Percentiles rank a stretch among this genome's conserved stretches.
These are phyloP conservation scores for Toxotes lorentzi DNA, from an alignment of 2,797 vertebrate genomes.

Conservation along the genomic window DNA sequence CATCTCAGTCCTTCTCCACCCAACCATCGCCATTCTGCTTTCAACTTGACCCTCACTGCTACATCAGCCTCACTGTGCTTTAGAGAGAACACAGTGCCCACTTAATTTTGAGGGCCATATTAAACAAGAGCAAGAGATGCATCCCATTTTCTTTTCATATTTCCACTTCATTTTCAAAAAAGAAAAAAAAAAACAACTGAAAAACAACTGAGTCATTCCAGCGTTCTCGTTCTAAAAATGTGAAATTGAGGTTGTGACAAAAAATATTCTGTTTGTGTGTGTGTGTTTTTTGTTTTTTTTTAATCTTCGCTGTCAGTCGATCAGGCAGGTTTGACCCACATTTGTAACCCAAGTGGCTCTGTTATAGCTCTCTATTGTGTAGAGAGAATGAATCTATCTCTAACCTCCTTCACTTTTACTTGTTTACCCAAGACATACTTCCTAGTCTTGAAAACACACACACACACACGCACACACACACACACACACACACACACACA, in stretches of 20 bases:
- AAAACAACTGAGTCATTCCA: conserved; percentile 9
- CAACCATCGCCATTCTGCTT: neutral
- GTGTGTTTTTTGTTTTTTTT: neutral
- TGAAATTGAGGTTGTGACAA: neutral
- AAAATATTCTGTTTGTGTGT: neutral
- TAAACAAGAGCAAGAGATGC: conserved; percentile 1
- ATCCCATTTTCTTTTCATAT: conserved; percentile 39
- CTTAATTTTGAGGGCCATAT: conserved; percentile 25
- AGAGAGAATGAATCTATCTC: too few species aligned
- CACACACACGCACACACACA: too few species aligned
- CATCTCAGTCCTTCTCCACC: neutral
- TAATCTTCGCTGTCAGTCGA: neutral
- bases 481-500: too few species aligned
- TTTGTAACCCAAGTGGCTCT: too few species aligned
- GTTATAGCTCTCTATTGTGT: too few species aligned
- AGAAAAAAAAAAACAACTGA: neutral
- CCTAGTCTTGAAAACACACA: too few species aligned
- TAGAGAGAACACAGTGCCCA: neutral
- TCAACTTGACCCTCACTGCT: neutral
- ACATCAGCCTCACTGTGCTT: neutral
- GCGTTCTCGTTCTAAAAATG: conserved; percentile 9
- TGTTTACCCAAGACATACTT: too few species aligned
- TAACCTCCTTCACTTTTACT: too few species aligned
- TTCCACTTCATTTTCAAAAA: conserved; percentile 15
- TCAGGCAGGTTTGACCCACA: neutral